Base-by-base conservation (phyloP, 2,797 vertebrate species). In the Coracias cyanogaster region DNA sequence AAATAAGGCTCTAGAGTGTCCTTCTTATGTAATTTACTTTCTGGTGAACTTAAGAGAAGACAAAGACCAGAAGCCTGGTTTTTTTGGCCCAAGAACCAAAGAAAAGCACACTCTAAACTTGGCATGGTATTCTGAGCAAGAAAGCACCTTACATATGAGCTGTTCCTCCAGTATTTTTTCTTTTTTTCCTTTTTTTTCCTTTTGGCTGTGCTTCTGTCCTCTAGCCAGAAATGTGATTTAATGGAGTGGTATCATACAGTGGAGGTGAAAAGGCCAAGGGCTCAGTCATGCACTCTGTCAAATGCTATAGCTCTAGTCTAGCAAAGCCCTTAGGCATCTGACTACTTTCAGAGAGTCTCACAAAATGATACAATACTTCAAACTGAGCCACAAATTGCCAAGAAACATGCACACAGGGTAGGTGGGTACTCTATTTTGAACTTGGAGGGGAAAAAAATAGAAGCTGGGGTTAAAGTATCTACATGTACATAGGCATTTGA, bases 221-320 rank as follows among this genome's bases (percentile, higher is more conserved):
- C 20, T 58, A 69, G 22, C 43, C 35, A 92, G 82, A 92, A 93
- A 71, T 61, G 48, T 73, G 45, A 35, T 95, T 83, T 93, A 83
- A 88, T 84, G 77, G 35, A 73, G 41, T 55, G 52, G 66, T 95
- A 70, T 90, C 91, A 57, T 54, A 29, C 3, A 65, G 77, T 16
- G 71, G 48, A 94, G 93, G 77, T 92, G 82, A 89, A 88, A 90
- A 49, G 58, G 71, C 85, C 70, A 70, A 82, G 33, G 67, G 60
- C 51, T 94, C 18, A 62, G 88, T 67, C 64, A 31, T 61, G 60
- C 54, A 49, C 77, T 79, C 80, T 92, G 62, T 67, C 83, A 90
- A 83, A 51, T 15, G 66, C 77, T 93, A 28, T 15, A 84, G 46
- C 66, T 94, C n/a, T 60, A 73, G 80, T 49, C 85, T 77, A 46